Conservation (phyloP, 64 coral and sea anemone species). For the Orbicella faveolata region DNA sequence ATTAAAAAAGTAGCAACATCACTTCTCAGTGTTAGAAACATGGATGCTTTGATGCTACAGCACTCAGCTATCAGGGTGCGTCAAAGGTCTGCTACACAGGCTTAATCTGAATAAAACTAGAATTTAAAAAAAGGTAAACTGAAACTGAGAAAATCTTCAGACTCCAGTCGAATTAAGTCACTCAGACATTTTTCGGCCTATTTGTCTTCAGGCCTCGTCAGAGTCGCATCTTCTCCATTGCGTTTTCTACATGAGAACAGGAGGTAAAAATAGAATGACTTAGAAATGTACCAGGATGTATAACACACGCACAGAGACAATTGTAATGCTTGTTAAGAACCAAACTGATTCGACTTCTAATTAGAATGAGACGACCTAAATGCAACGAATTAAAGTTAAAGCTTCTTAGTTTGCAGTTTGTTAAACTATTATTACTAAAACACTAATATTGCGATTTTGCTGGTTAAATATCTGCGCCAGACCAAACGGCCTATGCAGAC, state of each 20-base stretch:
- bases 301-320: no score
- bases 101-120: not conserved
- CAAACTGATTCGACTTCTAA: not conserved
- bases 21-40: not conserved
- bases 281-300: not conserved
- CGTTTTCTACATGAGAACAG: not conserved
- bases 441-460: no score
- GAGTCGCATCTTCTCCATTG: not conserved
- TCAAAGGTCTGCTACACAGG: not conserved
- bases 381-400: no score
- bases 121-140: not conserved
- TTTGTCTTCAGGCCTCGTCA: slow-evolving; percentile 12
- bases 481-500: no score
- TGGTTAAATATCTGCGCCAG: no score
- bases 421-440: no score
- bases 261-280: not conserved
- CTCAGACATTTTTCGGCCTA: not conserved
- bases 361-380: no score
- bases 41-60: not conserved
- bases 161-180: not conserved
- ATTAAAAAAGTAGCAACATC: no score
- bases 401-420: no score
- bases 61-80: not conserved
- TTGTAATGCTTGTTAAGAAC: not conserved
- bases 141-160: not conserved